Evolutionary conservation across 2,888 invertebrate genomes (phyloP), one percentile per base, ranked within the genome.

Genomic region (Andrena minutula): DNA sequence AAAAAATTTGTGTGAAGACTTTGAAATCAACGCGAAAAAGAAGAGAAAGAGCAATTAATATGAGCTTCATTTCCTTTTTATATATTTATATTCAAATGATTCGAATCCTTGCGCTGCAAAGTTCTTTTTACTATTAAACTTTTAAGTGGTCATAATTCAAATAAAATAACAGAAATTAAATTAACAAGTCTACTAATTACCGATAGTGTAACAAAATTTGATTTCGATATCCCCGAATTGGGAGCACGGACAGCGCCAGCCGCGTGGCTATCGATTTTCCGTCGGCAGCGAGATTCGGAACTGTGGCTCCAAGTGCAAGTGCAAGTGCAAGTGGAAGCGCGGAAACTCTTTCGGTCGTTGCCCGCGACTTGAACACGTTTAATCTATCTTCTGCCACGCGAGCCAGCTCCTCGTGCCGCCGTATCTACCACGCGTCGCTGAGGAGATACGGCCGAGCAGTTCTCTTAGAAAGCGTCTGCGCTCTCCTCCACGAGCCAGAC

Each of bases 331-430:
- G 66, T 69, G 76, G 75, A 66, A 80, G 75, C 74, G 73, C 58
- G 51, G 78, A 79, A 83, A 75, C 79, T 83, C 75, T 81, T 83
- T 83, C 85, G 78, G 74, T 82, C 83, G 78, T 76, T 82, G 82
- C 75, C 84, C 84, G 79, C 63, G 41, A 76, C 76, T 82, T 68
- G 71, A 85, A 80, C 75, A 53, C 74, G 74, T 79, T 75, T 83
- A 79, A 80, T 88, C 86, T 80, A 82, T 84, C 86, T 84, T 86
- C 83, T 64, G 74, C 73, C 20, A 70, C 84, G 73, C 86, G 76
- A 76, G 79, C 32, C 63, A 76, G 58, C 75, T 73, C 65, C 75
- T 79, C 77, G 78, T 63, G 77, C 79, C 64, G 77, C 58, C 63
- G 66, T 80, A 78, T 84, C 84, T 79, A 78, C 71, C 87, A 69